phyloP scores from a whole-genome alignment of 2,888 invertebrate genomes.

The Leptopilina syphax region DNA sequence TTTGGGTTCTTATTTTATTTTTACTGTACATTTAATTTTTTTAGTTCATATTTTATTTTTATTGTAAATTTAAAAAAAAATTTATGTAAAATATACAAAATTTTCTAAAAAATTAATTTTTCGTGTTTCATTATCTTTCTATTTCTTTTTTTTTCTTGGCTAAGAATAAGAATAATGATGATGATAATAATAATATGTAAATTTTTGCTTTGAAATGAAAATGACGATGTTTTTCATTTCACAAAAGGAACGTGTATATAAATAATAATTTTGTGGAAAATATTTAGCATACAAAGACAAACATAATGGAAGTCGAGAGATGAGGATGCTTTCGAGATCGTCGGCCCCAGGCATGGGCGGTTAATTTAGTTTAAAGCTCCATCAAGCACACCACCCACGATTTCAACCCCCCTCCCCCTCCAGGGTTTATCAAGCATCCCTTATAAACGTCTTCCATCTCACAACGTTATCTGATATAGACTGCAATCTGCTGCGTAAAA shows the following conservation, averaged over 20 bases:
- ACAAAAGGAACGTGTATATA: constrained; percentile 45
- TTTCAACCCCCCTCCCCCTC: constrained; percentile 50
- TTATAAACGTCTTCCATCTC: constrained; percentile 53
- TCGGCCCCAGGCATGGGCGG: constrained; percentile 65
- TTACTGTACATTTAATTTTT: too few species aligned
- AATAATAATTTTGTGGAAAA: constrained; percentile 64
- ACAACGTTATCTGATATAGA: constrained; percentile 25
- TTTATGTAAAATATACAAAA: too few species aligned
- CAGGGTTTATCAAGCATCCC: constrained; percentile 49
- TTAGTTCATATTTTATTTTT: too few species aligned
- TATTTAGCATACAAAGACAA: constrained; percentile 73
- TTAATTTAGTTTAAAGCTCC: constrained; percentile 72
- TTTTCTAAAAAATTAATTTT: too few species aligned
- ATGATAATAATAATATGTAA: constrained; percentile 20
- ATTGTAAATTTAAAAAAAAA: too few species aligned
- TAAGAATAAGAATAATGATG: background rate
- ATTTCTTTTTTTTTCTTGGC: too few species aligned
- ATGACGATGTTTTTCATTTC: constrained; percentile 17
- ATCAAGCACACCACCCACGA: constrained; percentile 64
- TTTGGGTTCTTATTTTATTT: too few species aligned
- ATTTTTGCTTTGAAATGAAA: constrained; percentile 17
- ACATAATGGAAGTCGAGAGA: constrained; percentile 71
- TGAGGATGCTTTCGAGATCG: constrained; percentile 68
- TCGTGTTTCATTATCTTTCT: too few species aligned
- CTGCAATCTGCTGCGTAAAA: constrained; percentile 36